Evolutionary conservation across 1,140 invertebrate species (phyloP).

Genomic region (Drosophila littoralis): DNA sequence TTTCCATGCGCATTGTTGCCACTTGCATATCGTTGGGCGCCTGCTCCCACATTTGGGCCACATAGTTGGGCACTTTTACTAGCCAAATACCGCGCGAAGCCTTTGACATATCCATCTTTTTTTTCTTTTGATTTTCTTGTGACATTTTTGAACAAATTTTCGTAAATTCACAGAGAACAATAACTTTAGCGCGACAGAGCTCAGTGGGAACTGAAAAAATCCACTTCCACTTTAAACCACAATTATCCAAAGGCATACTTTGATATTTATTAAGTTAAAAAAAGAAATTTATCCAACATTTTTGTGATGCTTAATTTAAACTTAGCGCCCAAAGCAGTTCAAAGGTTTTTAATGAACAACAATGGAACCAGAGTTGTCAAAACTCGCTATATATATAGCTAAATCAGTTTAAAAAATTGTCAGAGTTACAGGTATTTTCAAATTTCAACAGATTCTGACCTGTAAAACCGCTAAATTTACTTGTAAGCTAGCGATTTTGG

Average conservation of each 20-base stretch:
- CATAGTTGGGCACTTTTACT: slow-evolving; percentile 35
- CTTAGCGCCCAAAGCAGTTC: neutral
- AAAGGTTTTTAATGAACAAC: too few species aligned
- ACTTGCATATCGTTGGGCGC: slow-evolving; percentile 24
- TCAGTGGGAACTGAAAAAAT: neutral
- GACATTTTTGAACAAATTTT: slow-evolving; percentile 2
- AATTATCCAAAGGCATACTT: neutral
- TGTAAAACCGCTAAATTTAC: too few species aligned
- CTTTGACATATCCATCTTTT: slow-evolving; percentile 5
- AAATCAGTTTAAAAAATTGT: too few species aligned
- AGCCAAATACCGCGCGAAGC: slow-evolving; percentile 3
- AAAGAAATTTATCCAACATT: too few species aligned
- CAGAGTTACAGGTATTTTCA: too few species aligned
- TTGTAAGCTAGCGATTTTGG: too few species aligned
- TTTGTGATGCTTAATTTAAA: neutral
- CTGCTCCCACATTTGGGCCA: slow-evolving; percentile 14
- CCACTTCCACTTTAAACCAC: neutral
- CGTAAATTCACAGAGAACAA: neutral
- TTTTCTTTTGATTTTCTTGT: neutral
- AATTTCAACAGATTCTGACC: too few species aligned
- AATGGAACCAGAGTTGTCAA: neutral
- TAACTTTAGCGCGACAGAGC: neutral
- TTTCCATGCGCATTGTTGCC: slow-evolving; percentile 28
- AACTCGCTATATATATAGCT: too few species aligned
- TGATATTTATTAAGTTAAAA: neutral